These are phyloP conservation scores for Collichthys lucidus DNA, from an alignment of 2,113 vertebrate genomes.

Conservation along the genomic window DNA sequence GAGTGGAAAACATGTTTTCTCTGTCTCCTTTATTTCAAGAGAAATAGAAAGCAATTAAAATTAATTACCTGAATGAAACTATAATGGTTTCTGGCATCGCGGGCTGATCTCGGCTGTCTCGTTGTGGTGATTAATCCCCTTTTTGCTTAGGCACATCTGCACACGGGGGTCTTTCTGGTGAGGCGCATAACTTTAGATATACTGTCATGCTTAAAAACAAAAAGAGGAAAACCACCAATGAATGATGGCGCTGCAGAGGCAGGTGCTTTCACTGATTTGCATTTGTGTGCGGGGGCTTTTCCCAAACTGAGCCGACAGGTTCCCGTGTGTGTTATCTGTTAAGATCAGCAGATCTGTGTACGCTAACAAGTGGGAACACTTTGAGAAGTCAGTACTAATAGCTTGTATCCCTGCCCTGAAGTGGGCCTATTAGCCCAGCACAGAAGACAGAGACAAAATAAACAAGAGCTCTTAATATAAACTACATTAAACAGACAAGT, in stretches of 20 bases:
- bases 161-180: conserved; percentile 33
- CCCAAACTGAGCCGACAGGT: conserved; percentile 53
- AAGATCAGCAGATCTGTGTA: conserved; percentile 62
- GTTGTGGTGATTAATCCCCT: conserved; percentile 69
- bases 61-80: conserved; percentile 80
- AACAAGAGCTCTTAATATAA: conserved; percentile 53
- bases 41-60: conserved; percentile 81
- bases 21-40: conserved; percentile 60
- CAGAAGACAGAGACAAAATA: conserved; percentile 33
- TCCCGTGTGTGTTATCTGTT: conserved; percentile 51
- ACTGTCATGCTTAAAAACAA: conserved; percentile 68
- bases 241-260: conserved; percentile 32
- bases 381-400: conserved; percentile 62
- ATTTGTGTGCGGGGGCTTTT: conserved; percentile 44
- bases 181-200: conserved; percentile 48
- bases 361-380: conserved; percentile 62
- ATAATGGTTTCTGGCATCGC: conserved; percentile 81
- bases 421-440: conserved; percentile 21
- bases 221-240: conserved; percentile 59
- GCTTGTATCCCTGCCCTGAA: conserved; percentile 67
- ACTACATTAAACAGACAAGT: conserved; percentile 50
- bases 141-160: conserved; percentile 71
- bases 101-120: conserved; percentile 65
- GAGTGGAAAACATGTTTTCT: conserved; percentile 62
- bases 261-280: conserved; percentile 51